Evolutionary conservation across 1,140 invertebrate species (phyloP), one percentile per base, ranked within the genome.

Genomic region (Hesperophylax magnus): DNA sequence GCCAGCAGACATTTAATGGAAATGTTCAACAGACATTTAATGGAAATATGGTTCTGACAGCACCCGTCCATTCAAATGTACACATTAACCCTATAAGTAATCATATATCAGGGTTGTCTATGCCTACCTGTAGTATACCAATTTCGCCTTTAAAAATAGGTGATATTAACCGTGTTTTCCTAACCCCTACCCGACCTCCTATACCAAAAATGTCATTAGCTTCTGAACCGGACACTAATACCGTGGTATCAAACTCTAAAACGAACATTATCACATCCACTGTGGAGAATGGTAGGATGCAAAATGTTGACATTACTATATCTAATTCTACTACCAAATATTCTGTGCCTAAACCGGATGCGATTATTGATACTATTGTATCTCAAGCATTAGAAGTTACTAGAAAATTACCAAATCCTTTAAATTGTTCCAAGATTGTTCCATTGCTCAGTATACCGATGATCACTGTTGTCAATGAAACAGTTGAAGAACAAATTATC

Each of bases 21-120:
- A 47, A 47, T 47, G 69, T 72, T 72, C 78, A 83, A 34, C 82
- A 79, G 60, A 63, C 77, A 8, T 81, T 79, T 31, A 63, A 67
- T 58, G 78, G 80, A 34, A 84, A 84, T 60, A 67, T 84, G 24
- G 80, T 84, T 7, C 58, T 84, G 7, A 81, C 82, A 18, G 69
- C 82, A 20, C 79, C 82, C 61, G 71, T 83, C 27, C 65, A 78
- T 75, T 79, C 65, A 5, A 77, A 77, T 52, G 79, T 83, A 56
- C 82, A 79, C 77, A 72, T 83, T 15, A 72, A 60, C 53, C 82
- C 82, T 18, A 63, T 82, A 27, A 82, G 78, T 47, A 76, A 76
- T 71, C 47, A 69, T 47, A 67, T 82, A 60, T 71, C 81, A 58
- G 78, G 60, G 61, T 63, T 83, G 71, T 56, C 75, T n/a, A 52